Base-by-base conservation (phyloP, 2,113 vertebrate species). In the Rhinoptilus africanus region DNA sequence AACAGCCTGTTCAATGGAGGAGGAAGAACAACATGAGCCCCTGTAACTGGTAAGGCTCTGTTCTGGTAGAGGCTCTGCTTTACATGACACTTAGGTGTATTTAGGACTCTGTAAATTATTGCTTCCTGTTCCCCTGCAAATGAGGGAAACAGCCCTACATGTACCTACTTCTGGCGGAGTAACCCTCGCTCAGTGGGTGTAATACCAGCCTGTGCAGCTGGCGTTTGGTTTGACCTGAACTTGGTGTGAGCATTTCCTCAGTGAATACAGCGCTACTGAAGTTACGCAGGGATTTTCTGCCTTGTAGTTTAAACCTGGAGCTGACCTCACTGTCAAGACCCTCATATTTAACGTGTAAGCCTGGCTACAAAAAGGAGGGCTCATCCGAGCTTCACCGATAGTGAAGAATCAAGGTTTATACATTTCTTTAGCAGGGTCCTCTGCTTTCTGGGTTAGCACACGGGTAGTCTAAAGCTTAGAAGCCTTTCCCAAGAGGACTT, bases 1-100 rank as follows among this genome's bases (percentile, higher is more conserved):
- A 91, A 84, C 91, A 94, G 96, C 53, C 80, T 79, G 14, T 91
- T 96, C 80, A 73, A 4, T 32, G 30, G 56, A 95, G 72, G 75
- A 89, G 62, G 69, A 91, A 71, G 54, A 75, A 77, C 34, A 92
- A 56, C 73, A 22, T 4, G 54, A 86, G 53, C 34, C 63, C n/a
- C 56, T 86, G 48, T 74, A 76, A 50, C 57, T 74, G 48, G 51
- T 56, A 77, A 39, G 0, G 0, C 45, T 50, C 51, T 89, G 59
- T 80, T 95, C 67, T 80, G 13, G 41, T 26, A 73, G 50, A 79
- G 39, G 22, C 51, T 90, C 50, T 92, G 59, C 87, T 57, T 76
- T 37, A 51, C 39, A 21, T 50, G 78, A 59, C 63, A 51, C 59
- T 41, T 51, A 43, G 27, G 35, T 77, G 23, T 93, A 86, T 90